These are phyloP conservation scores for Heliconius sara DNA, from an alignment of 2,888 invertebrate genomes.

Conservation along the genomic window DNA sequence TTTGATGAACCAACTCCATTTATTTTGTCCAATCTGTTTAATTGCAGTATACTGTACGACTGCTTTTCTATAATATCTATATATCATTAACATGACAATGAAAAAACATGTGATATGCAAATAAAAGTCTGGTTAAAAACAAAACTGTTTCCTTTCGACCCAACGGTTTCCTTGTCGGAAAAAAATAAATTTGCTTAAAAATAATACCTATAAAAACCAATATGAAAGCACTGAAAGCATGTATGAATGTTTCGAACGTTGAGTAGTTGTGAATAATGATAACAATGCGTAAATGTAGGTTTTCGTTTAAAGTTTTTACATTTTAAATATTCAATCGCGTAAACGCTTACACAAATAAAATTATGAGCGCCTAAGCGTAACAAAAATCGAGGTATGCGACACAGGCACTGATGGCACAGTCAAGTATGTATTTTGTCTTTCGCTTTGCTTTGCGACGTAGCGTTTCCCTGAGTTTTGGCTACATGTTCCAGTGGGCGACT, in stretches of 20 bases:
- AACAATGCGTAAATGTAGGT: conserved; percentile 13
- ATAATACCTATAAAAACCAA: conserved; percentile 33
- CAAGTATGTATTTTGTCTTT: conserved; percentile 53
- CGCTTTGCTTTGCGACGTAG: conserved; percentile 52
- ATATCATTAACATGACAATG: conserved; percentile 47
- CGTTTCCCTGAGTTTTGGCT: conserved; percentile 66
- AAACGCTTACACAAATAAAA: background rate
- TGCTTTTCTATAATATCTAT: conserved; percentile 56
- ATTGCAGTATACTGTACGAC: conserved; percentile 63
- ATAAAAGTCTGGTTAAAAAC: conserved; percentile 75
- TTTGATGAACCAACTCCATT: conserved; percentile 19
- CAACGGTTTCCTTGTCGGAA: conserved; percentile 61
- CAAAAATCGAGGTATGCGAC: conserved; percentile 25
- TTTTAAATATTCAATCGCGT: background rate
- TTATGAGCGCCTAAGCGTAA: conserved; percentile 11
- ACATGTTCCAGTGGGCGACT: conserved; percentile 95
- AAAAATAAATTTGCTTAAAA: conserved; percentile 26
- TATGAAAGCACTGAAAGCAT: conserved; percentile 23
- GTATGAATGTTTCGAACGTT: conserved; percentile 31
- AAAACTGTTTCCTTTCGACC: conserved; percentile 81
- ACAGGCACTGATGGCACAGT: conserved; percentile 44
- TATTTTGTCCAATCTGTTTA: conserved; percentile 47
- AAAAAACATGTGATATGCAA: conserved; percentile 71
- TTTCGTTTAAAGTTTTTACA: conserved; percentile 4
- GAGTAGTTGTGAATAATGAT: conserved; percentile 13